Evolutionary conservation across 2,797 vertebrate genomes (phyloP).

Genomic region (Cuniculus paca): DNA sequence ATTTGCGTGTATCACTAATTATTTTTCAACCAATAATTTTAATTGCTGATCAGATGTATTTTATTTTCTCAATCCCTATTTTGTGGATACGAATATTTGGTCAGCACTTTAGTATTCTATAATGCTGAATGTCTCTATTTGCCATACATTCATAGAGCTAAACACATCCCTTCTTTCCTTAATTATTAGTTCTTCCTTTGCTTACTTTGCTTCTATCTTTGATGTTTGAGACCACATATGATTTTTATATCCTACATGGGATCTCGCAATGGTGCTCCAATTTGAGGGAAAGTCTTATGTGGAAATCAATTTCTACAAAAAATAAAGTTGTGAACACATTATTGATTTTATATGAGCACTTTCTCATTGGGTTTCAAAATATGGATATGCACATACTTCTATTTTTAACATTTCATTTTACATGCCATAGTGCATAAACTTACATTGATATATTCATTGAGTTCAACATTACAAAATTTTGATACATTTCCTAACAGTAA

Average conservation of each 20-base stretch:
- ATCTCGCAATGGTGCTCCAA: neutral
- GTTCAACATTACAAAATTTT: constrained; percentile 31
- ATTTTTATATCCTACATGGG: neutral
- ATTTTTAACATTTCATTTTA: constrained; percentile 4
- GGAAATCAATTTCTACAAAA: constrained; percentile 54
- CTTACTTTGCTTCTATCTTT: constrained; percentile 32
- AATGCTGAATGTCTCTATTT: neutral
- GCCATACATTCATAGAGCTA: neutral
- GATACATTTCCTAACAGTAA: constrained; percentile 33
- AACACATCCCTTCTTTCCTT: neutral
- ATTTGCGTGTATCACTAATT: neutral
- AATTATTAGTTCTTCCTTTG: neutral
- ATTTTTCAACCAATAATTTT: neutral
- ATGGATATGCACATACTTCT: neutral
- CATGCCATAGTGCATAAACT: neutral
- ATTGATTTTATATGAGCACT: constrained; percentile 1
- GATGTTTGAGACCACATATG: neutral
- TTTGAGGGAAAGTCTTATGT: constrained; percentile 9
- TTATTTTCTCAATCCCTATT: neutral
- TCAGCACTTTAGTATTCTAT: neutral
- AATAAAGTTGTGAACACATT: constrained; percentile 38
- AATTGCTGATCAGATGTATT: neutral
- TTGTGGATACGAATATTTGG: neutral
- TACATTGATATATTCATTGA: neutral
- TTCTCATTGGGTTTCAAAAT: constrained; percentile 13